phyloP scores from a whole-genome alignment of 2,888 invertebrate genomes.

The Rhyacophila evoluta region DNA sequence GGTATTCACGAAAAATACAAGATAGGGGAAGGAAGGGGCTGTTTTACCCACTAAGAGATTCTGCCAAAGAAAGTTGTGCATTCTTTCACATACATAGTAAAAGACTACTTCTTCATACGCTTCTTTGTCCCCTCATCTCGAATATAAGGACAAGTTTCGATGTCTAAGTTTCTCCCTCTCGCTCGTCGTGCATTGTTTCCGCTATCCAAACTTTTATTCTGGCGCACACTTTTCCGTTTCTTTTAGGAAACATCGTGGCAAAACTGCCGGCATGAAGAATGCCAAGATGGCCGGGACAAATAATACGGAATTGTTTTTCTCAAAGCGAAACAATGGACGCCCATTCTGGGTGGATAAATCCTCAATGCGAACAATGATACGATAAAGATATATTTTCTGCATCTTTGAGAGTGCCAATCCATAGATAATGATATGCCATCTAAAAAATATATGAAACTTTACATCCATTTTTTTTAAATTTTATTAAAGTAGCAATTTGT shows the following conservation, averaged over 20 bases:
- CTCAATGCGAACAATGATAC: neutral
- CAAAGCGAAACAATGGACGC: slow-evolving; percentile 23
- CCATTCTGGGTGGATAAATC: slow-evolving; percentile 20
- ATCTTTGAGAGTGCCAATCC: neutral
- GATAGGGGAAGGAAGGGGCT: neutral
- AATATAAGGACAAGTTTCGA: slow-evolving; percentile 42
- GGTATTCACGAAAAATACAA: slow-evolving; percentile 20
- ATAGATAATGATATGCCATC: neutral
- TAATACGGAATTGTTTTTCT: slow-evolving; percentile 10
- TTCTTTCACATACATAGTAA: slow-evolving; percentile 39
- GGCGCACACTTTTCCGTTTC: slow-evolving; percentile 42
- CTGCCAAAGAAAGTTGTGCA: slow-evolving; percentile 36
- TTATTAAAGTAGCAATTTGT: too few species aligned
- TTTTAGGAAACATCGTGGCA: slow-evolving; percentile 43
- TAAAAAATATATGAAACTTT: too few species aligned
- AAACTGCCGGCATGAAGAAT: slow-evolving; percentile 37
- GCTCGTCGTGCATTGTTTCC: slow-evolving; percentile 43
- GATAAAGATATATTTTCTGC: neutral
- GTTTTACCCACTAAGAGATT: slow-evolving; percentile 12
- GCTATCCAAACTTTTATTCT: slow-evolving; percentile 49
- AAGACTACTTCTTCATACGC: slow-evolving; percentile 27
- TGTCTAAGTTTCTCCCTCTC: slow-evolving; percentile 44
- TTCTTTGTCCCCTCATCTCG: slow-evolving; percentile 47
- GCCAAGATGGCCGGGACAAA: slow-evolving; percentile 34
- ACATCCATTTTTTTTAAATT: too few species aligned